Conservation (phyloP, 2,113 vertebrate genomes). For the Platichthys stellatus region DNA sequence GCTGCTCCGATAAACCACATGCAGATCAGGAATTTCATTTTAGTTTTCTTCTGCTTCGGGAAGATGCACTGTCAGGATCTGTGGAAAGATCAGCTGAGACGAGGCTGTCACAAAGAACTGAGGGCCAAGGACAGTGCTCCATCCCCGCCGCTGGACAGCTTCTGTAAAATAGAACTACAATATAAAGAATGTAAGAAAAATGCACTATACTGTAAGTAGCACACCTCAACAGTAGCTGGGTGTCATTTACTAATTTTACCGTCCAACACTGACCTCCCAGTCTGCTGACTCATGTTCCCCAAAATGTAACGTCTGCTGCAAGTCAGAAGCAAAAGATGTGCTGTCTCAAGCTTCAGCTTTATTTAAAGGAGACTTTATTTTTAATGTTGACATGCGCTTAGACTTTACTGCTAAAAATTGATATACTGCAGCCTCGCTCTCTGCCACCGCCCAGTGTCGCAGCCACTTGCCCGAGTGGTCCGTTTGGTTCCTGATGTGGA, state of each 20-base stretch:
- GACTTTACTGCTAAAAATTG: constrained; percentile 54
- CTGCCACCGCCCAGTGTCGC: constrained; percentile 39
- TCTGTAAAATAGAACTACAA: too few relatives aligned
- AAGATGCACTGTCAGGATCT: constrained; percentile 45
- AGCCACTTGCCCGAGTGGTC: constrained; percentile 43
- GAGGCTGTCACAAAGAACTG: constrained; percentile 30
- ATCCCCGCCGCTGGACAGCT: background rate
- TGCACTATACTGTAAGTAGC: background rate
- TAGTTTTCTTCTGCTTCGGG: constrained; percentile 37
- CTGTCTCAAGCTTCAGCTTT: constrained; percentile 37
- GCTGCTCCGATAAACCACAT: constrained; percentile 72
- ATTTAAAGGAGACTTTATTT: constrained; percentile 54
- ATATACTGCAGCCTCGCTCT: constrained; percentile 48
- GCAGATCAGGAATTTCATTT: constrained; percentile 71
- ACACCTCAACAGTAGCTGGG: background rate
- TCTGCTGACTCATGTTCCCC: constrained; percentile 24
- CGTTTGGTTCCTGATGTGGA: constrained; percentile 38
- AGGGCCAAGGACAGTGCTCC: constrained; percentile 6
- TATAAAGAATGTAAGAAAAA: background rate
- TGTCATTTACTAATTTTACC: constrained; percentile 3
- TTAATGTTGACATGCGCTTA: constrained; percentile 59
- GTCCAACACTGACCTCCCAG: constrained; percentile 14
- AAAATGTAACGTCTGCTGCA: constrained; percentile 40
- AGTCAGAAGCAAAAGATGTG: constrained; percentile 34
- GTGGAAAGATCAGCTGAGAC: constrained; percentile 47